phyloP scores from a whole-genome alignment of 2,888 invertebrate genomes.

The Plebejus anna region DNA sequence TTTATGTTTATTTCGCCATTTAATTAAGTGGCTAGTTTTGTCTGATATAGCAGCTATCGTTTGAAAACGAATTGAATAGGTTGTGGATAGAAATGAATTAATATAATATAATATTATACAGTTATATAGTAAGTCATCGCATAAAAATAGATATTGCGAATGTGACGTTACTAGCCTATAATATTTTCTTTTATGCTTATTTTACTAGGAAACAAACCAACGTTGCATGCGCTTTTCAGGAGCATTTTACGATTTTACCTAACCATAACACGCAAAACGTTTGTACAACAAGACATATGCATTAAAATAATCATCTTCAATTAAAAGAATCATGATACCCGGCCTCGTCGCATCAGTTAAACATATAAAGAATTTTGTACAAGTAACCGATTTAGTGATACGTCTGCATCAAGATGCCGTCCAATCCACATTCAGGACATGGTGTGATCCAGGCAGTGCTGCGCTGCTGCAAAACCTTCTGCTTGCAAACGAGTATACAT shows the following conservation, averaged over 20 bases:
- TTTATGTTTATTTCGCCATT: no score
- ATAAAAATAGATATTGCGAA: no score
- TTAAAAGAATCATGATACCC: neutral
- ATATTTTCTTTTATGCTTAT: neutral
- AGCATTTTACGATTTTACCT: neutral
- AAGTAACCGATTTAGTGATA: neutral
- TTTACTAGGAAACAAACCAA: neutral
- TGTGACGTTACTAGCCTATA: no score
- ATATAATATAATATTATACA: no score
- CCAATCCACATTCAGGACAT: neutral
- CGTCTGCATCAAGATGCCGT: neutral
- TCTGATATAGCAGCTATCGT: no score
- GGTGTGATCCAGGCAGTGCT: constrained; percentile 29
- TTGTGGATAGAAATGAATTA: no score
- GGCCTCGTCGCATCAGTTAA: neutral
- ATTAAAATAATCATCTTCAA: neutral
- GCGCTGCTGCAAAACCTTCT: constrained; percentile 55
- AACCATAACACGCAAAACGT: neutral
- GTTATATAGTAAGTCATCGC: no score
- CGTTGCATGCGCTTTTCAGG: neutral
- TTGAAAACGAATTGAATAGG: no score
- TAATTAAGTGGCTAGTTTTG: no score
- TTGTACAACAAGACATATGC: neutral
- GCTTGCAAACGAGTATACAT: constrained; percentile 68
- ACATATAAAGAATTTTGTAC: neutral